Base-by-base conservation (phyloP, 1,140 invertebrate genomes). In the Trialeurodes vaporariorum region DNA sequence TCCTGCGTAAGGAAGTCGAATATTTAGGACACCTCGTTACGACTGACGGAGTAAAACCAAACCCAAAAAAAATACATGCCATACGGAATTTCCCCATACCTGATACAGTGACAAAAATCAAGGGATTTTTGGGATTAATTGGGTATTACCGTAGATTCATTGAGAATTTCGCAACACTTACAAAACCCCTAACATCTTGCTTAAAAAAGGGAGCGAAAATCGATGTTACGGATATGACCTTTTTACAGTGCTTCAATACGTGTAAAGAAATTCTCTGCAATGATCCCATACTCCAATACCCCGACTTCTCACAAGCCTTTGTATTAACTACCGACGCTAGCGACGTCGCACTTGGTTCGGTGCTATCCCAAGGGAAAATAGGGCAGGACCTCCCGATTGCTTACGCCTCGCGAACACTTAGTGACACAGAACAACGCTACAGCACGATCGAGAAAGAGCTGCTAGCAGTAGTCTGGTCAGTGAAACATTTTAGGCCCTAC, bases 401-500 rank as follows among this genome's bases (percentile, higher is more conserved):
- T 27, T 78, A 78, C 68, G 79, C 71, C 60, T 77, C 75, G 67
- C 27, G 71, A n/a, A 72, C 73, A 27, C 74, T 71, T 59, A 72
- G 72, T 2, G 59, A 62, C 1, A 68, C 63, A 27, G 73, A 77
- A 69, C n/a, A 67, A 12, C 69, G 71, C 61, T 77, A 79, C 71
- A 76, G 78, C 70, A 78, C 75, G 0, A 78, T 76, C 59, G 76
- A 79, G 60, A 49, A 78, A 0, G 75, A 79, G 61, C 77, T 73
- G 0, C 49, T 80, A 9, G 76, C 76, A 0, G 75, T n/a, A n/a
- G n/a, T n/a, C n/a, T n/a, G n/a, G n/a, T n/a, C n/a, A n/a, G n/a
- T n/a, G n/a, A n/a, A n/a, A n/a, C n/a, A n/a, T n/a, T n/a, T n/a
- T 69, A 64, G 77, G 70, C 73, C 76, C 27, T 83, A 80, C 73